Evolutionary conservation across 2,113 vertebrate genomes (phyloP).

Genomic region (Ondatra zibethicus): DNA sequence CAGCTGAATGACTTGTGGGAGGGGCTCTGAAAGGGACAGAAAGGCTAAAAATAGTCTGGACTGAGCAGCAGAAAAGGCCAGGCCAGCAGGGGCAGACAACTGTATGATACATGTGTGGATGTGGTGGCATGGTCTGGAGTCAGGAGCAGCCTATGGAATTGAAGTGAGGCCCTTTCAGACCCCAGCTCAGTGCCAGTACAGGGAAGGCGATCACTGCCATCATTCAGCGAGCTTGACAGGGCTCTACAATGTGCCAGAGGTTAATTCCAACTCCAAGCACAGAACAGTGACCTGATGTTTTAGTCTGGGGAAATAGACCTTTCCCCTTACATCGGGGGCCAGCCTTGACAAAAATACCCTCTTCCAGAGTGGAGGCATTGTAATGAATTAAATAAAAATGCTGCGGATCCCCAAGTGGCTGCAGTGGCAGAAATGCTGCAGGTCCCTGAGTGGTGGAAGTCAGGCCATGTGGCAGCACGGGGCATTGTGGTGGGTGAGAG

Average conservation of each 20-base stretch:
- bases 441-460: too few relatives aligned
- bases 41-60: background rate
- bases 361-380: too few relatives aligned
- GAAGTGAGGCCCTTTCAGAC: background rate
- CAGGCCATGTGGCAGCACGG: too few relatives aligned
- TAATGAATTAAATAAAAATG: too few relatives aligned
- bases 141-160: background rate
- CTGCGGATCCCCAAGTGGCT: too few relatives aligned
- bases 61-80: background rate
- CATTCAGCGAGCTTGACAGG: background rate
- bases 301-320: too few relatives aligned
- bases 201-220: background rate
- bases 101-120: too few relatives aligned
- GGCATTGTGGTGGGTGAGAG: too few relatives aligned
- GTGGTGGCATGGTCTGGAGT: background rate
- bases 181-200: background rate
- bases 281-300: background rate
- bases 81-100: background rate
- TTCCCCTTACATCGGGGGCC: too few relatives aligned
- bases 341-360: too few relatives aligned
- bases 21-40: background rate
- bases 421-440: too few relatives aligned
- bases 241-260: background rate
- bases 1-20: background rate
- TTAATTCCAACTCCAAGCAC: background rate